Percentiles rank a stretch among this genome's conserved stretches.
Conservation (phyloP, 2,888 invertebrate genomes). For the Harpagoxenus sublaevis region DNA sequence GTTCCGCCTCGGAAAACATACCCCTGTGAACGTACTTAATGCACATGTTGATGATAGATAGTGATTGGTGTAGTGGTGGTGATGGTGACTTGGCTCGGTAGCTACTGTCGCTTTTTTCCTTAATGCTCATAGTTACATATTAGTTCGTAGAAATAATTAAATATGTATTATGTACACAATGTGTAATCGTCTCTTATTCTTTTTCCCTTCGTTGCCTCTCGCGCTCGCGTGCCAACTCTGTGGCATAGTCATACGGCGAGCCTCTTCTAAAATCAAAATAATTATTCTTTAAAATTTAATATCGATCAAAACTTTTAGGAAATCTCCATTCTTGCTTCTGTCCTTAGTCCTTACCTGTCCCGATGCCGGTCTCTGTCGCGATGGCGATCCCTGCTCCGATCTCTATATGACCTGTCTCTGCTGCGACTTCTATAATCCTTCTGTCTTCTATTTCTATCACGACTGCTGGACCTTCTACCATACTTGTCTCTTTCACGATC, state of each 20-base stretch:
- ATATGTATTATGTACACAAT: slow-evolving; percentile 72
- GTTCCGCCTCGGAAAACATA: slow-evolving; percentile 66
- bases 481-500: slow-evolving; percentile 79
- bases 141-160: slow-evolving; percentile 77
- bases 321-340: neutral
- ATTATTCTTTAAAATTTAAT: neutral
- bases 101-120: slow-evolving; percentile 62
- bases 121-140: slow-evolving; percentile 74
- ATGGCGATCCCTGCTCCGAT: slow-evolving; percentile 82
- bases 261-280: slow-evolving; percentile 73
- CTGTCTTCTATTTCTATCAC: slow-evolving; percentile 82
- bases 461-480: slow-evolving; percentile 77
- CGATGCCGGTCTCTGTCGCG: slow-evolving; percentile 83
- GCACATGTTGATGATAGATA: slow-evolving; percentile 54
- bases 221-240: slow-evolving; percentile 84
- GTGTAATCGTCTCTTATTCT: slow-evolving; percentile 72
- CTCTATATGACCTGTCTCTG: slow-evolving; percentile 82
- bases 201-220: slow-evolving; percentile 85
- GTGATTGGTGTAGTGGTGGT: neutral
- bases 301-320: neutral
- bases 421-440: slow-evolving; percentile 85
- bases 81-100: slow-evolving; percentile 82
- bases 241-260: slow-evolving; percentile 84
- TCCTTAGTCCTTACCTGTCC: slow-evolving; percentile 75
- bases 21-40: slow-evolving; percentile 70